Evolutionary conservation across 2,113 vertebrate species (phyloP).

Genomic region (Willisornis vidua): DNA sequence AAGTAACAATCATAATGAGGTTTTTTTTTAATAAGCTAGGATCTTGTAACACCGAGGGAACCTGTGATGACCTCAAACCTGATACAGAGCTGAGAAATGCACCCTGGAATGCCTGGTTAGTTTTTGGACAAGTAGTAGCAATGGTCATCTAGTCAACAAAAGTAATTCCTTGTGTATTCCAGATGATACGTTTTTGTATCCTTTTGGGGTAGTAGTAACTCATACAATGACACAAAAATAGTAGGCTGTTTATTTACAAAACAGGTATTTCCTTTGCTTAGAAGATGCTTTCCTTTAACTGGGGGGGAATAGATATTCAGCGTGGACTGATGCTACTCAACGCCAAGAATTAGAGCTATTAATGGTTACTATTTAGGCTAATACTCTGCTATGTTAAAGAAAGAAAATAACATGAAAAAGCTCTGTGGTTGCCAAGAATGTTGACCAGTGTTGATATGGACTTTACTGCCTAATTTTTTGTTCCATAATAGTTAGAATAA

Average conservation of each 20-base stretch:
- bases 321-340: accelerated
- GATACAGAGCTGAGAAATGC: neutral
- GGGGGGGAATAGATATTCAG: accelerated
- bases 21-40: neutral
- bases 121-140: neutral
- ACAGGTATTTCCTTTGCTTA: neutral
- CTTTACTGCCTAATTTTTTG: neutral
- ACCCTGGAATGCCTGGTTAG: neutral
- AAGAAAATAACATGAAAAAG: neutral
- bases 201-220: neutral
- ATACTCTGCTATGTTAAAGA: neutral
- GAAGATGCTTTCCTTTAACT: neutral
- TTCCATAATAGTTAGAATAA: neutral
- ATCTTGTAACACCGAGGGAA: neutral
- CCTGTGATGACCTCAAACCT: neutral
- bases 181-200: neutral
- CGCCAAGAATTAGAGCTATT: neutral
- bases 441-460: neutral
- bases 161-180: neutral
- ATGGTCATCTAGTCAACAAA: neutral
- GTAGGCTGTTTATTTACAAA: accelerated
- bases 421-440: neutral
- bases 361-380: neutral
- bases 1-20: neutral
- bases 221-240: neutral